phyloP scores from a whole-genome alignment of 2,888 invertebrate species.

The Lamellibrachia columna region DNA sequence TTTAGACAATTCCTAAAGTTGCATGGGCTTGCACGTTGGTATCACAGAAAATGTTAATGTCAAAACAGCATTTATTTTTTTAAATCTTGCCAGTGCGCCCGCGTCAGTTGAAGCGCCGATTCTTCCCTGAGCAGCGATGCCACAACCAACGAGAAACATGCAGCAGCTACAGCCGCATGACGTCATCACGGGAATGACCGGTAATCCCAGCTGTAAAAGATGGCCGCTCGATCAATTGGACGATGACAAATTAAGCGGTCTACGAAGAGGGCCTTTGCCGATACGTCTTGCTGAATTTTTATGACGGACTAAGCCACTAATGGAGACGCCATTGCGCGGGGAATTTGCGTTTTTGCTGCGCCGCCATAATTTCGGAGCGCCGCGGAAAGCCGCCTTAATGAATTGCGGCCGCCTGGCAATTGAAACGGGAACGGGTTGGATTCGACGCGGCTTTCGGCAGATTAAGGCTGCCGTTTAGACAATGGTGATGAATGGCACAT shows the following conservation, averaged over 20 bases:
- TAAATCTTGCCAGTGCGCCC: not conserved
- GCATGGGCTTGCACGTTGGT: no score
- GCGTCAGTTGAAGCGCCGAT: not conserved
- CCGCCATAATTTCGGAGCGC: not conserved
- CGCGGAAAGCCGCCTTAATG: not conserved
- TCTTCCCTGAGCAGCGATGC: not conserved
- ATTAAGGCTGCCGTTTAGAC: conserved; percentile 9
- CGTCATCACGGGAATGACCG: not conserved
- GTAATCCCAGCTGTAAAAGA: not conserved
- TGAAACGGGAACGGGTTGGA: not conserved
- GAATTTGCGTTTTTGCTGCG: conserved; percentile 16
- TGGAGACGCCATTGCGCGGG: conserved; percentile 16
- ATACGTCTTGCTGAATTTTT: conserved; percentile 16
- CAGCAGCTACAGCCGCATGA: not conserved
- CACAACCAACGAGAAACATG: not conserved
- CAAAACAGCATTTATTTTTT: no score
- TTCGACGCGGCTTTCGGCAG: not conserved
- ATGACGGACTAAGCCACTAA: conserved; percentile 10
- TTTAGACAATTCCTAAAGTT: no score
- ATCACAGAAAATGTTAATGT: no score
- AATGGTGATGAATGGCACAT: not conserved
- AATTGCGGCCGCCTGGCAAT: conserved; percentile 11
- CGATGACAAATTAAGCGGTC: conserved; percentile 16
- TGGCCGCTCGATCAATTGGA: not conserved
- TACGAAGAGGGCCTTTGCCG: not conserved